phyloP scores from a whole-genome alignment of 2,113 vertebrate species.

The Cranoglanis bouderius region DNA sequence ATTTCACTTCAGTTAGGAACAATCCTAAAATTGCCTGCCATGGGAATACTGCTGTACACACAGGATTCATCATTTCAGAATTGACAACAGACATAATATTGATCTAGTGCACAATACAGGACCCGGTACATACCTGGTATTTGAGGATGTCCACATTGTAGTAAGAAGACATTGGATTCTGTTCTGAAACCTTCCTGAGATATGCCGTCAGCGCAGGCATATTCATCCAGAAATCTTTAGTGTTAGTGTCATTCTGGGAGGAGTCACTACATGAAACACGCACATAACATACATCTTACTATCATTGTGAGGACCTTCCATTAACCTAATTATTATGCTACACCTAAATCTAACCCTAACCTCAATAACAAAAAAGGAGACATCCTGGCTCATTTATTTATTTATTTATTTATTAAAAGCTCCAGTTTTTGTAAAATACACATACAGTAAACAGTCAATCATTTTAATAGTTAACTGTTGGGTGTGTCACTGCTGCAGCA shows the following conservation, averaged over 20 bases:
- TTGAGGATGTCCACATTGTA: constrained; percentile 98
- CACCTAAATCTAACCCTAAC: not conserved
- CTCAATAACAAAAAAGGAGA: not conserved
- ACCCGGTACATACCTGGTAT: constrained; percentile 83
- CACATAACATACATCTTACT: constrained; percentile 30
- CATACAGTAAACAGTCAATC: not conserved
- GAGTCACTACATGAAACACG: constrained; percentile 79
- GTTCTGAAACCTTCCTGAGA: constrained; percentile 94
- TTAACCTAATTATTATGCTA: not conserved
- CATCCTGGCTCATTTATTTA: not conserved
- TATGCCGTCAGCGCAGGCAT: constrained; percentile 95
- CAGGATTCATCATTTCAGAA: not conserved
- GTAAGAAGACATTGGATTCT: constrained; percentile 92
- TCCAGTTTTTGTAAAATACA: not conserved
- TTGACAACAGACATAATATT: not conserved
- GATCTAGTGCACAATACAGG: not conserved
- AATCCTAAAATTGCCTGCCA: not conserved
- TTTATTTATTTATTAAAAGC: not conserved
- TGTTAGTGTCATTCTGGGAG: constrained; percentile 87
- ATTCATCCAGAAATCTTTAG: constrained; percentile 97
- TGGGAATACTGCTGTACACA: not conserved
- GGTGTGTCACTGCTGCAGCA: not conserved
- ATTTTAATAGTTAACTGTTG: not conserved
- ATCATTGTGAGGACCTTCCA: not conserved
- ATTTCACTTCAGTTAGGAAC: not conserved